Percentiles rank a stretch among this genome's conserved stretches.
Conservation (phyloP, 2,113 vertebrate species). For the Larimichthys polyactis region DNA sequence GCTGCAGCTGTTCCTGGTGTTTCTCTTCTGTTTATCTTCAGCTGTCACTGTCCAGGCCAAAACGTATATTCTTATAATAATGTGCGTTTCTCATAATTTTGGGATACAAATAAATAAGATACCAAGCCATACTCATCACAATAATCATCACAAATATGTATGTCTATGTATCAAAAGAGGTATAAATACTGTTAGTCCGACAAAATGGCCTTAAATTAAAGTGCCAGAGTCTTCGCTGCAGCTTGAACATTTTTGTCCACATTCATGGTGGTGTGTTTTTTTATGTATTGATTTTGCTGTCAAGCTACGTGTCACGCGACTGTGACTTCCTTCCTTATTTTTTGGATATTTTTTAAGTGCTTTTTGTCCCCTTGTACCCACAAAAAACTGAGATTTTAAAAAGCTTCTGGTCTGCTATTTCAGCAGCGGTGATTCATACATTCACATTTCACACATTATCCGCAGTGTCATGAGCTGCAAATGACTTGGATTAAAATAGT, state of each 20-base stretch:
- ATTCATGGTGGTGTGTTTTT: not conserved
- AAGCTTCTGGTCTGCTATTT: not conserved
- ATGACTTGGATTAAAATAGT: slow-evolving; percentile 1
- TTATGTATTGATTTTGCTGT: not conserved
- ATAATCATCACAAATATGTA: too few species aligned
- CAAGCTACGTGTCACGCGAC: not conserved
- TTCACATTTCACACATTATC: not conserved
- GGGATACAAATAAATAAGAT: too few species aligned
- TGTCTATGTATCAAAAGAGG: too few species aligned
- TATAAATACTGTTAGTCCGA: too few species aligned
- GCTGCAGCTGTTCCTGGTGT: too few species aligned
- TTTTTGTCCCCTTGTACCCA: not conserved
- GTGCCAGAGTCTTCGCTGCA: not conserved
- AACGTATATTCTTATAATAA: too few species aligned
- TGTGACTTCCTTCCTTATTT: not conserved
- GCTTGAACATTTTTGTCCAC: not conserved
- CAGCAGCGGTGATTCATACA: not conserved
- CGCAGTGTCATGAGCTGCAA: not conserved
- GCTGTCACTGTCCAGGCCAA: too few species aligned
- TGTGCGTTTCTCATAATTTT: too few species aligned
- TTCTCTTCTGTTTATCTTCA: too few species aligned
- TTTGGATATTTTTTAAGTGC: not conserved
- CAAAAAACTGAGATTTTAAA: not conserved
- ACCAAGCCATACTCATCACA: too few species aligned
- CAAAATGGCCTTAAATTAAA: too few species aligned